Base-by-base conservation (phyloP, 2,797 vertebrate genomes). In the Pangasius sanitwongsei region DNA sequence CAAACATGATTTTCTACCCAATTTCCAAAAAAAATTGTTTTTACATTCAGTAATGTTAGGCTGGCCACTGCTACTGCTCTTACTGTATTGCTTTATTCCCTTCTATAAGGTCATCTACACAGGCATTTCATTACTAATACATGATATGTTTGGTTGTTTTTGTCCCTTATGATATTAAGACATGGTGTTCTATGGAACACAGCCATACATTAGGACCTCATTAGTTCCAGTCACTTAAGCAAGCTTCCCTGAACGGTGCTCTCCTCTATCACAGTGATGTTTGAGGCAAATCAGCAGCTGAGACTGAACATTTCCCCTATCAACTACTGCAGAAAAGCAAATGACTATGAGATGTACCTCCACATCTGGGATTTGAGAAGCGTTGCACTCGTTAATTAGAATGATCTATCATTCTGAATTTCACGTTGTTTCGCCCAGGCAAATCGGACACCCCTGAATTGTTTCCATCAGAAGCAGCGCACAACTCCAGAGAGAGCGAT, bases 361-460 rank as follows among this genome's bases (percentile, higher is more conserved):
- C 91, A 92, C 89, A 59, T 91, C 87, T 93, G 94, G 94, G 94
- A 94, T 95, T 95, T 94, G 83, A 92, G 91, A 95, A 92, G 89
- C 93, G 89, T 91, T 88, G 86, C 88, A 72, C 91, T 91, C 92
- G 87, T 94, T 95, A 95, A 95, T 96, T 94, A 94, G 94, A 92
- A 92, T 94, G 92, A 94, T 94, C 94, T 92, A 93, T 94, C 92
- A 92, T 93, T 94, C 91, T 92, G 88, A 7, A 87, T 91, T 72
- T 94, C 93, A 94, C 93, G 94, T 94, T 94, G 93, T 55, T 59
- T 85, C n/a, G 25, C 37, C 82, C 75, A 86, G 74, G 70, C 80
- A 61, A 65, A 41, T 85, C 69, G n/a, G 84, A 88, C 72, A 91
- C 87, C 88, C 80, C 67, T 86, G 87, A 87, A 87, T 50, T 78